Evolutionary conservation across 2,888 invertebrate species (phyloP).

Genomic region (Mythimna vitellina): DNA sequence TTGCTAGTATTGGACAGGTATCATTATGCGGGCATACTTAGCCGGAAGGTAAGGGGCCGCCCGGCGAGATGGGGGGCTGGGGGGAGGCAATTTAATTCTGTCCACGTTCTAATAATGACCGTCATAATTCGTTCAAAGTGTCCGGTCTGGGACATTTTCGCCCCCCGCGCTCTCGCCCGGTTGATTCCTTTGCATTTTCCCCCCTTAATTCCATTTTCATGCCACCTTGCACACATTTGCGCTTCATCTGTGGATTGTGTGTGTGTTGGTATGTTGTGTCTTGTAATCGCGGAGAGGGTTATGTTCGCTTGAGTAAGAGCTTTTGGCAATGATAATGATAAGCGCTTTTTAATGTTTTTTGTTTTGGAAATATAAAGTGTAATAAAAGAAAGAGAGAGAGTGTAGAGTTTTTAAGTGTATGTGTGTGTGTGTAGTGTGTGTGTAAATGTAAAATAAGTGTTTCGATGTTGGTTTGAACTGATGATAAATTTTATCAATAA

Average conservation of each 20-base stretch:
- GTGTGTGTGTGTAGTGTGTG: no score
- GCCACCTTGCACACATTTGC: constrained; percentile 89
- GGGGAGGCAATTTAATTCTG: constrained; percentile 91
- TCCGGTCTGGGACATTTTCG: constrained; percentile 90
- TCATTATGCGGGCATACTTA: constrained; percentile 89
- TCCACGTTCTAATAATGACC: constrained; percentile 92
- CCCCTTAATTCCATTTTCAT: constrained; percentile 90
- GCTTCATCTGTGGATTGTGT: constrained; percentile 77
- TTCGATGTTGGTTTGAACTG: neutral
- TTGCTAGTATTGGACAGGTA: constrained; percentile 88
- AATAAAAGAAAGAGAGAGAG: no score
- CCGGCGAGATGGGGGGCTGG: constrained; percentile 67
- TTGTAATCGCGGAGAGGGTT: constrained; percentile 62
- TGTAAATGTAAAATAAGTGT: no score
- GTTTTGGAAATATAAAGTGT: neutral
- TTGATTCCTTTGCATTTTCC: constrained; percentile 90
- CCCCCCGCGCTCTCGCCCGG: constrained; percentile 78
- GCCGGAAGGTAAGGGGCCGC: constrained; percentile 81
- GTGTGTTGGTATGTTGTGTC: constrained; percentile 66
- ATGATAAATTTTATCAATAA: neutral
- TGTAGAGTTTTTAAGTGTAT: no score
- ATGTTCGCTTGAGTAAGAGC: constrained; percentile 31
- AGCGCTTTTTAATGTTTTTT: constrained; percentile 11
- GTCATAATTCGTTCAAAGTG: constrained; percentile 92
- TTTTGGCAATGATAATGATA: constrained; percentile 29